Base-by-base conservation (phyloP, 2,113 vertebrate species). In the Eulacestoma nigropectus region DNA sequence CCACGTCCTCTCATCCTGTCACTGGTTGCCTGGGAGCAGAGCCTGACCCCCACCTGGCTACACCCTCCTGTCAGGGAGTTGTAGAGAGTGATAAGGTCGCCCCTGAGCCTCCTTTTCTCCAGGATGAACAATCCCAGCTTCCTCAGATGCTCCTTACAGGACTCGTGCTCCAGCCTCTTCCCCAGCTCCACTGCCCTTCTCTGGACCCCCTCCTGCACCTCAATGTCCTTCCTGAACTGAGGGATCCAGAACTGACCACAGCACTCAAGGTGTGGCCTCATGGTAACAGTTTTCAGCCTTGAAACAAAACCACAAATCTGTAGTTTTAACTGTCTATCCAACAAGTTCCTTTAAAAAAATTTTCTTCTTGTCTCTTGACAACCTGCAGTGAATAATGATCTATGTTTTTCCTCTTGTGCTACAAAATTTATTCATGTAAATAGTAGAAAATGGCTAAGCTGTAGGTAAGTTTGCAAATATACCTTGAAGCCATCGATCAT, bases 41-140 rank as follows among this genome's bases (percentile, higher is more conserved):
- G 5, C 11, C 32, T 0, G 3, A 10, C 2, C 7, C 10, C 1
- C 32, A 35, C 13, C 5, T 22, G 52, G 42, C 20, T 50, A 0
- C 32, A 18, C 0, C 4, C 22, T 68, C 17, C 37, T 44, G 46
- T 44, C 14, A 33, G 21, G 62, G 26, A 41, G 0, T 3, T 35
- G 10, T 27, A 42, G 32, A 17, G 72, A 35, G 16, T 0, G 1
- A 17, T 0, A 9, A 67, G 5, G 16, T 17, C 52, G 7, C 3
- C 13, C 29, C 2, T 7, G 5, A 50, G 26, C 11, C 9, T 76
- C 44, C 32, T 41, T 23, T 65, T 13, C 60, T 77, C 53, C 26
- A 68, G 14, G 2, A 0, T 26, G 6, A 76, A 15, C 32, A 41
- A 0, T 0, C 12, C 25, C 53, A 67, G 2, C 16, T 76, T 52